These are phyloP conservation scores for Pteruthius melanotis DNA, from an alignment of 2,113 vertebrate genomes.

Conservation along the genomic window DNA sequence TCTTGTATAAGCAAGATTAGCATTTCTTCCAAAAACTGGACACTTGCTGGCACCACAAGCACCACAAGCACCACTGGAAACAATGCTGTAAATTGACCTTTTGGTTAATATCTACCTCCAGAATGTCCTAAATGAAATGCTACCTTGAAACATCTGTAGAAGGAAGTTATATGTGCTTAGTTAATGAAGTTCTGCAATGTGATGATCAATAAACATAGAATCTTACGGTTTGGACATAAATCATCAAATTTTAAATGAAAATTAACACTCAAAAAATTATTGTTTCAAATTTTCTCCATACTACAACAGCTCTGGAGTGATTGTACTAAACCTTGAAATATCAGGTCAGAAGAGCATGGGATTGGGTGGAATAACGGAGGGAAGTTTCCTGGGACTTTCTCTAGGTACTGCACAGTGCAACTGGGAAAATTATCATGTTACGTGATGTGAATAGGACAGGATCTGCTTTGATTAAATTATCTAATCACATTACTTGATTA, in stretches of 20 bases:
- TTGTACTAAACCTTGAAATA: background rate
- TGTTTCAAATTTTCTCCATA: background rate
- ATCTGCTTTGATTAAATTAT: background rate
- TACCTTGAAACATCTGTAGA: background rate
- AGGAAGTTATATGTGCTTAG: background rate
- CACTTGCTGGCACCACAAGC: background rate
- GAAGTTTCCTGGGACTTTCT: background rate
- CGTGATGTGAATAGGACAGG: background rate
- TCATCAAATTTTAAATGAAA: background rate
- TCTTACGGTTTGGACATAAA: background rate
- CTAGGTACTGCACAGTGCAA: background rate
- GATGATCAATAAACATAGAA: background rate
- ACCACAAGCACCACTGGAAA: background rate
- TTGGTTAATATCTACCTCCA: background rate
- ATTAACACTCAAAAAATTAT: background rate
- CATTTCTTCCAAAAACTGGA: background rate
- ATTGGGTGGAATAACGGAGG: background rate
- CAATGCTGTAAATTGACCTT: background rate
- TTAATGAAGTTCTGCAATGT: background rate
- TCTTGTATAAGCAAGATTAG: background rate
- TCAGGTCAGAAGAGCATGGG: background rate
- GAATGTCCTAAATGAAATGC: background rate
- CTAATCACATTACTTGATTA: background rate
- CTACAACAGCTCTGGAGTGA: background rate
- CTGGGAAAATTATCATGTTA: background rate